phyloP scores from a whole-genome alignment of 2,888 invertebrate genomes.

The Agrochola macilenta region DNA sequence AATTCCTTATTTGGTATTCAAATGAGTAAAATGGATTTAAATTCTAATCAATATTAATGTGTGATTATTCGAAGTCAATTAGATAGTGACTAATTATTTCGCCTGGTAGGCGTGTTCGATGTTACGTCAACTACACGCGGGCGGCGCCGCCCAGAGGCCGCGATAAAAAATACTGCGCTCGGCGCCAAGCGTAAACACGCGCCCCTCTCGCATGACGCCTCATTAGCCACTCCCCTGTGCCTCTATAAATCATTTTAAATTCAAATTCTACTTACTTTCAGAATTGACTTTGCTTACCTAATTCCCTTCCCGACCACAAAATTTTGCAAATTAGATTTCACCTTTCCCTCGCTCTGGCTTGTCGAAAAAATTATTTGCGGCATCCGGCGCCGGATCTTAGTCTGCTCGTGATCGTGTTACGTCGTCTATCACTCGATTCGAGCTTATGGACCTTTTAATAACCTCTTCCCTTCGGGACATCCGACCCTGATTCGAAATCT shows the following conservation, averaged over 20 bases:
- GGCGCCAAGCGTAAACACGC: conserved; percentile 85
- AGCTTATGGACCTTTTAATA: conserved; percentile 66
- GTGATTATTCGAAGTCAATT: conserved; percentile 63
- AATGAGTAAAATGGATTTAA: conserved; percentile 38
- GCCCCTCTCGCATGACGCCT: conserved; percentile 89
- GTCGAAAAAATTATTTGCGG: conserved; percentile 82
- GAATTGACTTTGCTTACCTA: conserved; percentile 89
- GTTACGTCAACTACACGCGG: conserved; percentile 76
- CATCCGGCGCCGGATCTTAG: conserved; percentile 79
- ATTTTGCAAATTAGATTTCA: conserved; percentile 88
- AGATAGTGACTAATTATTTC: conserved; percentile 71
- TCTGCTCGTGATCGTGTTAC: conserved; percentile 75
- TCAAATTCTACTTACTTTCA: conserved; percentile 90
- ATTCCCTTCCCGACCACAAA: conserved; percentile 86
- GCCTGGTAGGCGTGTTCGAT: conserved; percentile 76
- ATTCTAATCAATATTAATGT: conserved; percentile 42
- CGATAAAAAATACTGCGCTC: conserved; percentile 80
- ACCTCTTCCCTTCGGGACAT: conserved; percentile 64
- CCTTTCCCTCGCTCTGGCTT: conserved; percentile 79
- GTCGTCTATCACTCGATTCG: conserved; percentile 71
- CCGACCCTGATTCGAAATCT: conserved; percentile 32
- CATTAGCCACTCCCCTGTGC: conserved; percentile 89
- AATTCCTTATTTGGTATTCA: conserved; percentile 21
- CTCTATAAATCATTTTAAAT: conserved; percentile 90
- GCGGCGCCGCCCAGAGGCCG: conserved; percentile 79